Evolutionary conservation across 2,797 vertebrate species (phyloP).

Genomic region (Myripristis murdjan): DNA sequence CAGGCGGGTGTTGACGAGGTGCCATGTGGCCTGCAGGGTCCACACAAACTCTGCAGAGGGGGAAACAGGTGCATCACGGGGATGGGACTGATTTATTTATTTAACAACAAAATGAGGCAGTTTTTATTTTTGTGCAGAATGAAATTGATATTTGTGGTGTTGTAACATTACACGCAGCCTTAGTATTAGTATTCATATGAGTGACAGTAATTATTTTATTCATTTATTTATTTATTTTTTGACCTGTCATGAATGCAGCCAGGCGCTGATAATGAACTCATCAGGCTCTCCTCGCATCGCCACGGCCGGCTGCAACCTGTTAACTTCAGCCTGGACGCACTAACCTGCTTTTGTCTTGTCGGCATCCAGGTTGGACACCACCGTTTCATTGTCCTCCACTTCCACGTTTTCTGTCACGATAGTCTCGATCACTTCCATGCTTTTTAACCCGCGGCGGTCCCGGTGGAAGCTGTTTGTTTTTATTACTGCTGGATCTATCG

Average conservation of each 20-base stretch:
- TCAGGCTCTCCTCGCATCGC: conserved; percentile 64
- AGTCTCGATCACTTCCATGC: conserved; percentile 82
- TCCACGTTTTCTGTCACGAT: conserved; percentile 77
- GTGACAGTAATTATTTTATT: no score
- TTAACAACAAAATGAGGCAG: no score
- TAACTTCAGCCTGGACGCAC: conserved; percentile 31
- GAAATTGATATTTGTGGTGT: background rate
- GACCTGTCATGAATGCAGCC: background rate
- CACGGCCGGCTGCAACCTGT: conserved; percentile 44
- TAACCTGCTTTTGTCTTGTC: conserved; percentile 84
- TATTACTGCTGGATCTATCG: conserved; percentile 53
- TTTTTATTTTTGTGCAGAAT: background rate
- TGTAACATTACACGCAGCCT: no score
- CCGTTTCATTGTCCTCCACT: conserved; percentile 74
- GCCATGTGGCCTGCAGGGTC: conserved; percentile 87
- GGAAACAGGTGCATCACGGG: background rate
- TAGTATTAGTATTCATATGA: background rate
- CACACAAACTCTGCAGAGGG: conserved; percentile 83
- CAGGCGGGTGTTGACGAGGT: conserved; percentile 83
- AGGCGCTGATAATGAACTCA: conserved; percentile 50
- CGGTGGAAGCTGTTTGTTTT: conserved; percentile 15
- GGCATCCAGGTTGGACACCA: conserved; percentile 61
- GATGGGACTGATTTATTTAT: no score
- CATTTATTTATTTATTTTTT: no score
- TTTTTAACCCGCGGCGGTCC: conserved; percentile 7